Evolutionary conservation across 2,113 vertebrate genomes (phyloP), one percentile per base, ranked within the genome.

Genomic region (Leptobrachium ailaonicum): DNA sequence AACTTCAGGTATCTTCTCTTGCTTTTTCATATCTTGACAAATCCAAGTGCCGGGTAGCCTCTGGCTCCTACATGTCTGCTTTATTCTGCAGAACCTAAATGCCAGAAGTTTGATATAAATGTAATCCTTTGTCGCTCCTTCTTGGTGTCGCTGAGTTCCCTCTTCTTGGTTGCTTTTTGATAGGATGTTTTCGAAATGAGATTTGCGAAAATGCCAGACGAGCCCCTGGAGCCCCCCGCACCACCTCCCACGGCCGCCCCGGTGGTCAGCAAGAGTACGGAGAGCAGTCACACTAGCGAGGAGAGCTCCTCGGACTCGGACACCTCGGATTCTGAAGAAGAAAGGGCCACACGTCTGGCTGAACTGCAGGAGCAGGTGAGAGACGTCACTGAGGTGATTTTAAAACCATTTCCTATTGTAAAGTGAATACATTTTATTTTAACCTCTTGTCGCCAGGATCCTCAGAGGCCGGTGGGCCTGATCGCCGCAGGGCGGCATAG

Each of bases 151-250:
- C 47, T 50, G 47, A 50, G 47, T 50, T 50, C 47, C 8, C 4
- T 50, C 8, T 50, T 50, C 47, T 50, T 50, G 47, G 47, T 50
- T 1, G 8, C 8, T 2, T 9, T n/a, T 47, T 41, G 20, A 0
- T 83, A 99, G 97, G 94, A 95, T 0, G 93, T 99, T 77, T 99
- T 99, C 32, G 98, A 99, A 89, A 96, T 96, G 94, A 93, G 92
- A 42, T 99, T 99, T 4, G 95, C 96, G 40, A 97, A 96, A 85
- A 96, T 98, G 94, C 97, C 96, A 0, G 97, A 99, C 0, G 96
- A 97, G 84, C 93, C 93, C 0, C 85, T 89, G 8, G 95, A 94
- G 73, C 71, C 81, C 0, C 87, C 85, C 0, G 82, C 87, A 0
- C 91, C 94, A 0, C 88, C 91, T 0, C 87, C 90, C 0, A 88